Evolutionary conservation across 2,797 vertebrate genomes (phyloP).

Genomic region (Gadopsis marmoratus): DNA sequence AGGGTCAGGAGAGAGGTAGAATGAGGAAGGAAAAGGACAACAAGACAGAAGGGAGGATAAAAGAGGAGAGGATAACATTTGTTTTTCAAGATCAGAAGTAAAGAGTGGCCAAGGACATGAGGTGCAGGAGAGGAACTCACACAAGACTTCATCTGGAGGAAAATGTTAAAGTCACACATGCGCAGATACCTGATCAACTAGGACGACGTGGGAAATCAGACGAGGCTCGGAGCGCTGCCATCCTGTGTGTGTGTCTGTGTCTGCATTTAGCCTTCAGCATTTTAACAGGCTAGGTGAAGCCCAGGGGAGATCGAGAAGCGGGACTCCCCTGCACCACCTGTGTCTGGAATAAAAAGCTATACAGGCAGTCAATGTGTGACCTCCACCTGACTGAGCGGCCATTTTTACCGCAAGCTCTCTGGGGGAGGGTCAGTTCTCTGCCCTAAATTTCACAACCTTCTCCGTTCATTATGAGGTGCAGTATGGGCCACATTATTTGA

Average conservation of each 20-base stretch:
- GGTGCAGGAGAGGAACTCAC: constrained; percentile 18
- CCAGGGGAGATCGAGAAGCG: constrained; percentile 18
- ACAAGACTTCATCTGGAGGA: constrained; percentile 38
- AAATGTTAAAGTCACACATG: constrained; percentile 23
- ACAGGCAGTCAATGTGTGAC: constrained; percentile 62
- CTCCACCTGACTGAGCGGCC: constrained; percentile 63
- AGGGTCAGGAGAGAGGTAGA: constrained; percentile 23
- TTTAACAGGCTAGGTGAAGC: constrained; percentile 56
- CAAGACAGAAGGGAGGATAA: background rate
- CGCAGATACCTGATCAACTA: constrained; percentile 35
- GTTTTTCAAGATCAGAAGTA: constrained; percentile 40
- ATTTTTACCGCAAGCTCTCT: constrained; percentile 48
- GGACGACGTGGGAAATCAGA: constrained; percentile 60
- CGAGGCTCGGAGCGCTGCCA: constrained; percentile 23
- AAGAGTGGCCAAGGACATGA: constrained; percentile 26
- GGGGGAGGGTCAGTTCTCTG: constrained; percentile 37
- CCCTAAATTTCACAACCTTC: constrained; percentile 54
- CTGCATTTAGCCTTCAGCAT: constrained; percentile 61
- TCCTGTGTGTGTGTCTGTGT: background rate
- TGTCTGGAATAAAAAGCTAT: constrained; percentile 61
- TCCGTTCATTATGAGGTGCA: background rate
- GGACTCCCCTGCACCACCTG: constrained; percentile 42
- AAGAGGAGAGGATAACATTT: constrained; percentile 34
- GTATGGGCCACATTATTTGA: constrained; percentile 13
- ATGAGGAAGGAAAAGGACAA: constrained; percentile 22